Base-by-base conservation (phyloP, 35 echinoderm and acorn worm genomes). In the Apostichopus californicus region DNA sequence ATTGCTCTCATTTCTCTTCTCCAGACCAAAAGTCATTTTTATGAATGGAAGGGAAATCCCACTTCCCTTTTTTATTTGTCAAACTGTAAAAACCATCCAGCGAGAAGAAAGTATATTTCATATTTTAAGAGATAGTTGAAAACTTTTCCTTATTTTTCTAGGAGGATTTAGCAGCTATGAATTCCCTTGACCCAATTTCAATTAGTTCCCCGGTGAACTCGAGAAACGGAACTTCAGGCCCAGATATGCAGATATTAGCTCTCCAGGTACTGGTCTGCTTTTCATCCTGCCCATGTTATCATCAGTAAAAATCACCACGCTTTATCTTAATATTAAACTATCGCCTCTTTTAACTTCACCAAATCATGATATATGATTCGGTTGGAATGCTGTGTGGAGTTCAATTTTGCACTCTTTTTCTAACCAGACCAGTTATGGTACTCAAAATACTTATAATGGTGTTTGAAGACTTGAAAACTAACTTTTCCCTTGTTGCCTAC, bases 81-180 rank as follows among this genome's bases (percentile, higher is more conserved):
- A 46, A 46, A 46, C 34, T 46, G n/a, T 46, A 3, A 3, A 46
- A 46, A 46, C 34, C 34, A 2, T 46, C 34, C 34, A 46, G 34
- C 34, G 34, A 46, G 34, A 46, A 46, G 34, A 46, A 46, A 46
- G 34, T 46, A 46, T 46, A 46, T 4, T 46, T 46, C 20, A 78
- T 24, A 78, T 46, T 23, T 22, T 22, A 78, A 78, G 8, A 78
- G 77, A 24, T 22, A 78, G 34, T 17, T 22, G 34, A 15, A 15
- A 82, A 82, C 25, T 82, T 88, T 88, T 88, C 55, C 59, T 88
- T 88, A n/a, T 53, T 52, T 55, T 88, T 65, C 21, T 88, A 88
- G 86, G 86, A 64, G 58, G 86, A 88, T 68, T 88, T 88, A 72
- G 57, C 65, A 4, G 86, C 86, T 17, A 88, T 88, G 86, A 88